Percentiles rank a stretch among this genome's conserved stretches.
These are phyloP conservation scores for Anguilla rostrata DNA, from an alignment of 2,113 vertebrate genomes.

Conservation along the genomic window DNA sequence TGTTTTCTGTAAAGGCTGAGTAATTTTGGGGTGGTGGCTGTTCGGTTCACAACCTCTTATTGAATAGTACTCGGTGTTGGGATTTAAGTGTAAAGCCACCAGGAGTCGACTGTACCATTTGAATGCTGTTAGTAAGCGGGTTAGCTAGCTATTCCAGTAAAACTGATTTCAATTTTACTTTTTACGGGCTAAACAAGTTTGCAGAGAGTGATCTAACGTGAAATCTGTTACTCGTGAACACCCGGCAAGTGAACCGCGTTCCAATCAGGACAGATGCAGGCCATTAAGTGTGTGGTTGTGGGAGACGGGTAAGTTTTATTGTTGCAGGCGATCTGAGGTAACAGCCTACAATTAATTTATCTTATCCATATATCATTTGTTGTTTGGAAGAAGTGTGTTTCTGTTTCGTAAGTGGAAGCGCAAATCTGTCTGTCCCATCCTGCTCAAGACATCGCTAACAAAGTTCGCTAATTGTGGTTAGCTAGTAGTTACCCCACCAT, in stretches of 20 bases:
- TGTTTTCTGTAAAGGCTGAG: constrained; percentile 26
- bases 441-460: background rate
- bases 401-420: background rate
- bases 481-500: constrained; percentile 17
- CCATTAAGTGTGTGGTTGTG: constrained; percentile 98
- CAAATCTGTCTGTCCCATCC: background rate
- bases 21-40: constrained; percentile 34
- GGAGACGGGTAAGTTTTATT: constrained; percentile 85
- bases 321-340: background rate
- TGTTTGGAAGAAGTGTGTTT: background rate
- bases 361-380: constrained; percentile 11
- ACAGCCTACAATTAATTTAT: background rate
- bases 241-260: constrained; percentile 16
- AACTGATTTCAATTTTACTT: background rate
- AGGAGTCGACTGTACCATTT: background rate
- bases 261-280: constrained; percentile 77
- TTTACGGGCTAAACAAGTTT: constrained; percentile 20
- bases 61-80: background rate
- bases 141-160: constrained; percentile 31
- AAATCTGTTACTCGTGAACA: background rate
- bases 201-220: constrained; percentile 17
- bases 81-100: background rate
- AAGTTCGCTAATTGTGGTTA: background rate
- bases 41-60: background rate
- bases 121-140: constrained; percentile 41